Percentiles rank a stretch among this genome's conserved stretches.
phyloP scores from a whole-genome alignment of 2,888 invertebrate species.

The Nomada flava region DNA sequence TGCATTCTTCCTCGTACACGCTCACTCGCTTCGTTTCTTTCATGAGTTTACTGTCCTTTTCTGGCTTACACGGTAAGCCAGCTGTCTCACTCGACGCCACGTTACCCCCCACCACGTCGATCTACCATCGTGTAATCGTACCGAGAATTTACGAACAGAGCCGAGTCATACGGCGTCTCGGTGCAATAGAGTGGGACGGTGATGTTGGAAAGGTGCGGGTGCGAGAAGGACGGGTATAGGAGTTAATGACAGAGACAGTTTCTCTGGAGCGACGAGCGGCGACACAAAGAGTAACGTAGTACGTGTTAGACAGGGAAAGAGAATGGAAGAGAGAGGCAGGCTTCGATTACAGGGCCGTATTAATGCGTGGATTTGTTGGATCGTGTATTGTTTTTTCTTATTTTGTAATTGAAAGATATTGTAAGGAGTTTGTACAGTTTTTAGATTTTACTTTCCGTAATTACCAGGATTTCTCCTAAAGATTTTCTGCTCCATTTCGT shows the following conservation, averaged over 20 bases:
- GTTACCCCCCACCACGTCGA: conserved; percentile 12
- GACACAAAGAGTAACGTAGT: conserved; percentile 44
- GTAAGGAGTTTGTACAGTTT: too few relatives aligned
- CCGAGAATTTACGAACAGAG: conserved; percentile 71
- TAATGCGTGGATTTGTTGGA: neutral
- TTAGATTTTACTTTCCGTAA: too few relatives aligned
- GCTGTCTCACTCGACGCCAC: conserved; percentile 15
- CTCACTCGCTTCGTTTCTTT: conserved; percentile 48
- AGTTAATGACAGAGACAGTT: conserved; percentile 54
- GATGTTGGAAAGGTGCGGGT: neutral
- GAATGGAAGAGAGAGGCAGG: conserved; percentile 40
- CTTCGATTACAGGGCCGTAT: conserved; percentile 59
- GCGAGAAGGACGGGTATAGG: conserved; percentile 30
- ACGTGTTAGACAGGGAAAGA: conserved; percentile 28
- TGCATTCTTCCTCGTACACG: conserved; percentile 25
- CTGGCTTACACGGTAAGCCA: neutral
- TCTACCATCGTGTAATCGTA: conserved; percentile 56
- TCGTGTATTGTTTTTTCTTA: neutral
- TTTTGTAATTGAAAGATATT: too few relatives aligned
- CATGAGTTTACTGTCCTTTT: conserved; percentile 25
- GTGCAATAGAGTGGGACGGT: conserved; percentile 30
- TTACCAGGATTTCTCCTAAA: too few relatives aligned
- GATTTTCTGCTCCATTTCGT: too few relatives aligned
- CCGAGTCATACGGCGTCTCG: conserved; percentile 55
- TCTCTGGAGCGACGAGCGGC: conserved; percentile 53